These are phyloP conservation scores for Lutjanus campechanus DNA, from an alignment of 2,797 vertebrate species.

Conservation along the genomic window DNA sequence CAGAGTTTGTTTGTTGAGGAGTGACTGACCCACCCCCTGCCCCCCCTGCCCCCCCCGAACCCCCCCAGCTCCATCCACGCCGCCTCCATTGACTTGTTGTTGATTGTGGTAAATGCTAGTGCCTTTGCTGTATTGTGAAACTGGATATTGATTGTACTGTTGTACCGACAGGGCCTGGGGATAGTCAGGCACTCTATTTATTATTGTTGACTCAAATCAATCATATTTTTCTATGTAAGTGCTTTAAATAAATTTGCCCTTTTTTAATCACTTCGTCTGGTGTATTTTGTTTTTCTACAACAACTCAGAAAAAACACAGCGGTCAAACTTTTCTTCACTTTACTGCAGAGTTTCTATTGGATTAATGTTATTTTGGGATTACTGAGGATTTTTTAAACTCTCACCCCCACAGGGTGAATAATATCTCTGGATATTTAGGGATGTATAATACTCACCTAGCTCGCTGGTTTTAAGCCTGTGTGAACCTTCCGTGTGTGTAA, in stretches of 20 bases:
- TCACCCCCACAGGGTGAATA: background rate
- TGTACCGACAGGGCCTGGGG: constrained; percentile 82
- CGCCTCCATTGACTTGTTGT: constrained; percentile 75
- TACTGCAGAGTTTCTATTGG: background rate
- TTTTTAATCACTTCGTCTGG: constrained; percentile 74
- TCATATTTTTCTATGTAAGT: constrained; percentile 91
- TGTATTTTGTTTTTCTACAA: constrained; percentile 24
- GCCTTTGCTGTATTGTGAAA: constrained; percentile 89
- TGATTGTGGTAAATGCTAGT: constrained; percentile 87
- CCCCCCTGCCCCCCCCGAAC: background rate
- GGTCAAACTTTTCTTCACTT: background rate
- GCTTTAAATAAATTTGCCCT: constrained; percentile 90
- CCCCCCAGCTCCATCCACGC: constrained; percentile 24
- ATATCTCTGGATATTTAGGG: background rate
- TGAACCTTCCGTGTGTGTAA: constrained; percentile 62
- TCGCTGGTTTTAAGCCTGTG: constrained; percentile 32
- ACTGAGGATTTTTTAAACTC: background rate
- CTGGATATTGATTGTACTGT: constrained; percentile 89
- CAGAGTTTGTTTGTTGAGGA: constrained; percentile 1
- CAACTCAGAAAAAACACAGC: background rate
- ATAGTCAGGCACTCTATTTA: constrained; percentile 86
- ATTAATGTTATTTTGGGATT: constrained; percentile 2
- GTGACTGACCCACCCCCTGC: background rate
- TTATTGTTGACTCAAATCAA: constrained; percentile 88
- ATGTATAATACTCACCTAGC: constrained; percentile 17